phyloP scores from a whole-genome alignment of 1,140 invertebrate genomes.

The Psilanteris sp. region DNA sequence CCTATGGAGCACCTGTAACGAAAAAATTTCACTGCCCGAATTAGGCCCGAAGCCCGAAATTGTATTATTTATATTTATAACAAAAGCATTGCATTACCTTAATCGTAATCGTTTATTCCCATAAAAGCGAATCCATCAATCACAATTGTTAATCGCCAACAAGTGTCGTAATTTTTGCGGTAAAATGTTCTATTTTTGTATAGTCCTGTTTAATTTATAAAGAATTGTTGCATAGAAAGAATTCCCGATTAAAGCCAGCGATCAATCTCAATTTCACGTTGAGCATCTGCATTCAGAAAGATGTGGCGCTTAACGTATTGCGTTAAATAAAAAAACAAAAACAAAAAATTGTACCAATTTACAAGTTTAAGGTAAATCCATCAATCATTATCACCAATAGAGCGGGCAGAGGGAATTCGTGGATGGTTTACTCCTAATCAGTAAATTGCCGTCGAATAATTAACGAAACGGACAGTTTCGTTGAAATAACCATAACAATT shows the following conservation, averaged over 20 bases:
- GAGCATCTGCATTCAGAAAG: slow-evolving; percentile 12
- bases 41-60: too few species aligned
- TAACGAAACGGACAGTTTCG: too few species aligned
- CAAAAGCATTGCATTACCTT: too few species aligned
- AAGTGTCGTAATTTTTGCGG: slow-evolving; percentile 8
- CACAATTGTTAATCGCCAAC: too few species aligned
- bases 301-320: background rate
- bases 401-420: too few species aligned
- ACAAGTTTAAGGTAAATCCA: slow-evolving; percentile 4
- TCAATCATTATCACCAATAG: slow-evolving; percentile 3
- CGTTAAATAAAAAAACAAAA: slow-evolving; percentile 4
- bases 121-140: too few species aligned
- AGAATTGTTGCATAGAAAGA: slow-evolving; percentile 1
- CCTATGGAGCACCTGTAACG: slow-evolving; percentile 13
- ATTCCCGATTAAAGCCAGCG: slow-evolving; percentile 1
- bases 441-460: too few species aligned
- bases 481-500: too few species aligned
- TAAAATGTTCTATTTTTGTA: background rate
- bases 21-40: too few species aligned
- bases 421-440: too few species aligned
- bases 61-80: too few species aligned
- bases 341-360: slow-evolving; percentile 4
- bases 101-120: too few species aligned
- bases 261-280: slow-evolving; percentile 21
- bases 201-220: slow-evolving; percentile 1